Evolutionary conservation across 1,140 invertebrate species (phyloP).

Genomic region (Pseudomyrmex concolor): DNA sequence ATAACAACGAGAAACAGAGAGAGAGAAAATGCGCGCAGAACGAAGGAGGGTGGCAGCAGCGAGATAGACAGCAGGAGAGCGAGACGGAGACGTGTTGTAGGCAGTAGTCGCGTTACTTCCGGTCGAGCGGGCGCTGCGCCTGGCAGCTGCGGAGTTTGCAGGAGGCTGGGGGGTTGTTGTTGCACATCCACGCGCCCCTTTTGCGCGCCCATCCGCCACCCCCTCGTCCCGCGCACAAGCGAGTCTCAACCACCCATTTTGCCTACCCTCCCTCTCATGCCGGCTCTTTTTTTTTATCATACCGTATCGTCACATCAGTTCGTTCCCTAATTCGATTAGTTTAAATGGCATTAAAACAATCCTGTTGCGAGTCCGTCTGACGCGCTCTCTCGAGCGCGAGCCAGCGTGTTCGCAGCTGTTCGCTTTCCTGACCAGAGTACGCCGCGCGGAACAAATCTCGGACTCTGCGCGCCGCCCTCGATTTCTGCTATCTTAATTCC

Average conservation of each 20-base stretch:
- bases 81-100: conserved; percentile 80
- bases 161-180: conserved; percentile 74
- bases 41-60: conserved; percentile 57
- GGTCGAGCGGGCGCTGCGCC: conserved; percentile 83
- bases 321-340: conserved; percentile 85
- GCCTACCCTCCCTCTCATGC: conserved; percentile 43
- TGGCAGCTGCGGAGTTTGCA: conserved; percentile 85
- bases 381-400: conserved; percentile 56
- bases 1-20: conserved; percentile 44
- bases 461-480: not conserved
- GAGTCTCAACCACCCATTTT: conserved; percentile 25
- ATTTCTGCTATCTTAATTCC: conserved; percentile 50
- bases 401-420: conserved; percentile 74
- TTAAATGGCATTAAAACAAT: conserved; percentile 86
- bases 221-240: conserved; percentile 16
- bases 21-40: conserved; percentile 53
- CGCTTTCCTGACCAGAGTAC: conserved; percentile 73
- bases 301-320: conserved; percentile 82
- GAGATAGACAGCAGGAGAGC: conserved; percentile 61
- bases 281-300: conserved; percentile 62
- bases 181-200: conserved; percentile 78
- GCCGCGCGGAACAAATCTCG: conserved; percentile 61
- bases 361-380: conserved; percentile 79
- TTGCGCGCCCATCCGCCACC: conserved; percentile 68
- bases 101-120: conserved; percentile 85